A percentile compares a stretch with the other conserved stretches of the same genome.
These are phyloP conservation scores for Catagonus wagneri DNA, from an alignment of 2,113 vertebrate genomes.

Conservation along the genomic window DNA sequence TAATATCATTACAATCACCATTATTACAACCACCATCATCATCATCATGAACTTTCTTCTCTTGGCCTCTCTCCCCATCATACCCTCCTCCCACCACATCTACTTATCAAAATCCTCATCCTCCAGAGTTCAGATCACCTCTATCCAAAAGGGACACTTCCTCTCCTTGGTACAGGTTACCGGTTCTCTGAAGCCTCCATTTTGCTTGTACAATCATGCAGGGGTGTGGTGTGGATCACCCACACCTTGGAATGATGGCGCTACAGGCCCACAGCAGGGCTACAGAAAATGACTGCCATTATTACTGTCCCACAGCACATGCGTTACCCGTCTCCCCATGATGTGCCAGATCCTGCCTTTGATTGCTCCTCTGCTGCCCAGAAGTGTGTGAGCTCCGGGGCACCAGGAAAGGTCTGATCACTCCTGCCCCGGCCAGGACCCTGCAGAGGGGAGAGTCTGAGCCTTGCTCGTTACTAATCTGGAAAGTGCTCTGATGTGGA, in stretches of 20 bases:
- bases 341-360: not conserved
- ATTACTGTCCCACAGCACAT: fast-evolving
- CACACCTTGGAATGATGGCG: not conserved
- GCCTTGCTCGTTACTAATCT: not conserved
- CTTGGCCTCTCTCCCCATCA: not conserved
- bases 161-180: too few relatives aligned
- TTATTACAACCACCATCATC: fast-evolving
- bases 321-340: not conserved
- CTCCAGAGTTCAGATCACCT: not conserved
- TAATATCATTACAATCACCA: fast-evolving
- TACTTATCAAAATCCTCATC: not conserved
- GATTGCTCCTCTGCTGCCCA: not conserved
- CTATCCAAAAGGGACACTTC: not conserved
- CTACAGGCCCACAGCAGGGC: not conserved
- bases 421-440: not conserved
- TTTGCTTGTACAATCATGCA: not conserved
- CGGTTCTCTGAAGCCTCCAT: not conserved
- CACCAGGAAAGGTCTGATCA: fast-evolving
- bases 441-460: not conserved
- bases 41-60: not conserved
- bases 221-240: not conserved
- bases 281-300: not conserved
- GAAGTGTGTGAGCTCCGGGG: not conserved
- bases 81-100: not conserved
- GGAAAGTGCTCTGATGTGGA: not conserved